Conservation (phyloP, 2,113 vertebrate species). For the Poeciliopsis retropinna region DNA sequence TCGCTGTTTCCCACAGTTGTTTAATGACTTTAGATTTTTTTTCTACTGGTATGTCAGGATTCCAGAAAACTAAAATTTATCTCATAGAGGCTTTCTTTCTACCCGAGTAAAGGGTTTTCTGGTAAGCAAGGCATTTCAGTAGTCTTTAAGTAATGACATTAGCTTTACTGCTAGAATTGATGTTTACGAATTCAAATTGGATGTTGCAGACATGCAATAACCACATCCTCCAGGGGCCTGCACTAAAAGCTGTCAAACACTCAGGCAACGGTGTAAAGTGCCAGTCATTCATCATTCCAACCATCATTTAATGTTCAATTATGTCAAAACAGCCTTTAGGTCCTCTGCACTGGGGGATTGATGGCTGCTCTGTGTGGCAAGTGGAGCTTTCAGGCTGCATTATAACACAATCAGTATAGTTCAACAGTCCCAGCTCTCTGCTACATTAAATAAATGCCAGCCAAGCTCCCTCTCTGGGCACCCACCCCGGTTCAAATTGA, state of each 20-base stretch:
- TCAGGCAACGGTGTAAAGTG: constrained; percentile 52
- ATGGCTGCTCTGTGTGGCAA: constrained; percentile 58
- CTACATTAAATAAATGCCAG: constrained; percentile 55
- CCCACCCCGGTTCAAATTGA: constrained; percentile 50
- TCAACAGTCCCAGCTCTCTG: constrained; percentile 43
- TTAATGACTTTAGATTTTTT: constrained; percentile 1
- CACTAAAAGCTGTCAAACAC: constrained; percentile 62
- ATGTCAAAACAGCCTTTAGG: constrained; percentile 73
- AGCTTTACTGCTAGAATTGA: background rate
- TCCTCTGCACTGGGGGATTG: constrained; percentile 61
- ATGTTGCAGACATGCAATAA: constrained; percentile 36
- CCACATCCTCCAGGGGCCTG: constrained; percentile 33
- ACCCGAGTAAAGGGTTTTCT: background rate
- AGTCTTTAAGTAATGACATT: constrained; percentile 26
- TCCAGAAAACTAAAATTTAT: background rate
- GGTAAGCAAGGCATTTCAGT: constrained; percentile 10
- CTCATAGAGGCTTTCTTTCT: background rate
- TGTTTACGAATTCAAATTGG: constrained; percentile 9
- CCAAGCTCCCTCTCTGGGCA: constrained; percentile 21
- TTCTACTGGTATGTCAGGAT: background rate
- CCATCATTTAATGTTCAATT: constrained; percentile 76
- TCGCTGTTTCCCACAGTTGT: background rate
- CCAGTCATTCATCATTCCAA: constrained; percentile 64
- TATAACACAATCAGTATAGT: constrained; percentile 62
- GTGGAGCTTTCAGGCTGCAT: constrained; percentile 64